Conservation (phyloP, 2,888 invertebrate species). For the Cerastoderma edule region DNA sequence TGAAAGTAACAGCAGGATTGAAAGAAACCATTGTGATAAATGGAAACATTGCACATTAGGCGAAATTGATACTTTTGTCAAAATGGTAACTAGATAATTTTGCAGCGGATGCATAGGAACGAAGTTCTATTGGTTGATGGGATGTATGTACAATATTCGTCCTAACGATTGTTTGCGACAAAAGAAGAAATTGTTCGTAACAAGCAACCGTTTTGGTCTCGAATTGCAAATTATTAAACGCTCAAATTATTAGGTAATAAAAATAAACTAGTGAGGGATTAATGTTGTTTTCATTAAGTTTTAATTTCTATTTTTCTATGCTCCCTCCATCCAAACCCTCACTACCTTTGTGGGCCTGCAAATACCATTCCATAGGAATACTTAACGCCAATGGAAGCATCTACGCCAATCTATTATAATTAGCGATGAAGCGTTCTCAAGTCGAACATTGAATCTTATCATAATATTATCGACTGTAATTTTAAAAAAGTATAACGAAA, state of each 20-base stretch:
- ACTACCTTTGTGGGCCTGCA: background rate
- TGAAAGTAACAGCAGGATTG: background rate
- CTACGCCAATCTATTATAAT: too few relatives aligned
- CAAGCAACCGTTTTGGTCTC: background rate
- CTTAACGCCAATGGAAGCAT: too few relatives aligned
- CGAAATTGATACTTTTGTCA: background rate
- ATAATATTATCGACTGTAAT: too few relatives aligned
- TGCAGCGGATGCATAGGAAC: too few relatives aligned
- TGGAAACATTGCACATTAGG: background rate
- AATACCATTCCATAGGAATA: background rate
- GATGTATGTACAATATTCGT: too few relatives aligned
- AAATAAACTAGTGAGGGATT: background rate
- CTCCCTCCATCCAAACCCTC: background rate
- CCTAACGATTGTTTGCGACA: too few relatives aligned
- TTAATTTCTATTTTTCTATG: background rate
- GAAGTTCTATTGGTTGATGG: too few relatives aligned
- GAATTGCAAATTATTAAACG: too few relatives aligned
- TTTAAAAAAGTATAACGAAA: too few relatives aligned
- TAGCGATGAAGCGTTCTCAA: too few relatives aligned
- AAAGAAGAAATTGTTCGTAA: background rate
- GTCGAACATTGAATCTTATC: too few relatives aligned
- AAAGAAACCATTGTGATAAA: background rate
- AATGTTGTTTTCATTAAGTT: background rate
- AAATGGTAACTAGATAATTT: background rate
- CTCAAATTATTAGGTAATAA: too few relatives aligned